A percentile compares a stretch with the other conserved stretches of the same genome.
phyloP scores from a whole-genome alignment of 1,140 invertebrate genomes.

The Drosophila micromelanica region DNA sequence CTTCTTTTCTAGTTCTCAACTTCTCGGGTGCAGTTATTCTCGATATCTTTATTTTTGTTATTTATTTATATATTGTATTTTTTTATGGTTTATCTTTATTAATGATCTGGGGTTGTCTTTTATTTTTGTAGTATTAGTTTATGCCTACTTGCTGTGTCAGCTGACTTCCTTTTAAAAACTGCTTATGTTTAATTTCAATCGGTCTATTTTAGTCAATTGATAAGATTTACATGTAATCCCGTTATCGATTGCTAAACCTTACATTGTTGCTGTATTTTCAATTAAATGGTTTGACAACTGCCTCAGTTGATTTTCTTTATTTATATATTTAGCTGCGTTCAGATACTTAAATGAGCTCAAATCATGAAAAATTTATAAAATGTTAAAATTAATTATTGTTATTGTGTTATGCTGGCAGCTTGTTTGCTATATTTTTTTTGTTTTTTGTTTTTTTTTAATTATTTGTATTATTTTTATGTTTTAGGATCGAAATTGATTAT shows the following conservation, averaged over 20 bases:
- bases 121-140: conserved; percentile 50
- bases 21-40: conserved; percentile 27
- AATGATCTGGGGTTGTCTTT: conserved; percentile 30
- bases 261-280: conserved; percentile 35
- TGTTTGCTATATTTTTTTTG: conserved; percentile 60
- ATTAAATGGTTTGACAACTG: conserved; percentile 22
- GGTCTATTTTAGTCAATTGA: conserved; percentile 48
- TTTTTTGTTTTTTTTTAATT: conserved; percentile 43
- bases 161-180: conserved; percentile 61
- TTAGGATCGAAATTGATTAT: conserved; percentile 64
- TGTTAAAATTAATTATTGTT: conserved; percentile 82
- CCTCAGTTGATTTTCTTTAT: conserved; percentile 13
- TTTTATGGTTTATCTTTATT: conserved; percentile 20
- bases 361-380: conserved; percentile 69
- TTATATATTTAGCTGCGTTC: conserved; percentile 24
- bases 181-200: conserved; percentile 63
- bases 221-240: conserved; percentile 55
- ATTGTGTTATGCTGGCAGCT: conserved; percentile 78
- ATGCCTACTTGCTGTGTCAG: conserved; percentile 61
- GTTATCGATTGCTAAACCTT: conserved; percentile 59
- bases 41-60: conserved; percentile 32
- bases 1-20: conserved; percentile 5
- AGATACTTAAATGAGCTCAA: conserved; percentile 59
- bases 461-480: conserved; percentile 52
- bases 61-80: neutral